These are phyloP conservation scores for Ptychoptera contaminata DNA, from an alignment of 2,888 invertebrate genomes.

Conservation along the genomic window DNA sequence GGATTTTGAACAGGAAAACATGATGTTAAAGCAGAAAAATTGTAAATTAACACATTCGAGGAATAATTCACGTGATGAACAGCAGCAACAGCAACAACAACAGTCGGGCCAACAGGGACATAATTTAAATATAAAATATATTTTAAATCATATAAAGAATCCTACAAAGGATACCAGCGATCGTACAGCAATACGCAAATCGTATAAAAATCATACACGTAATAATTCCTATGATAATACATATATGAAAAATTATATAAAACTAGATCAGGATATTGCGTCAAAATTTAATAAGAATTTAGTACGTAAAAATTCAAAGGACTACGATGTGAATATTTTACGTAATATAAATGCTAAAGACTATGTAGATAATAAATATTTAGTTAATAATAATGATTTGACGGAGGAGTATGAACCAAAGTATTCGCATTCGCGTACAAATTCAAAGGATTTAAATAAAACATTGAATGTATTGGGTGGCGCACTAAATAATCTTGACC, in stretches of 20 bases:
- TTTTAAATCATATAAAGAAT: slow-evolving; percentile 27
- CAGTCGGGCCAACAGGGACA: slow-evolving; percentile 21
- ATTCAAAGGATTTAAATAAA: slow-evolving; percentile 27
- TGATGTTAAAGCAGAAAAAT: slow-evolving; percentile 8
- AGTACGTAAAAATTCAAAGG: slow-evolving; percentile 8
- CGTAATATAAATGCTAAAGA: slow-evolving; percentile 20
- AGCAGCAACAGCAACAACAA: slow-evolving; percentile 22
- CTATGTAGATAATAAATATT: slow-evolving; percentile 6
- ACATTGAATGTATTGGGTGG: neutral
- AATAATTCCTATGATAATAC: slow-evolving; percentile 32
- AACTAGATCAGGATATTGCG: slow-evolving; percentile 27
- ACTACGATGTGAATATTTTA: slow-evolving; percentile 20
- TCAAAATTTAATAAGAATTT: slow-evolving; percentile 13
- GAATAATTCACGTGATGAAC: slow-evolving; percentile 30
- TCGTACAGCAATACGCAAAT: neutral
- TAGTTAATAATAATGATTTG: slow-evolving; percentile 3
- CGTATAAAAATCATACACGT: slow-evolving; percentile 25
- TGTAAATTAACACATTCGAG: slow-evolving; percentile 25
- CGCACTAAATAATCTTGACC: neutral
- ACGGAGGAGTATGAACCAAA: slow-evolving; percentile 8
- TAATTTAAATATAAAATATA: slow-evolving; percentile 26
- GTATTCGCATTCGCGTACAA: slow-evolving; percentile 34
- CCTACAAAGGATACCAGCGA: slow-evolving; percentile 1
- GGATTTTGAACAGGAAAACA: slow-evolving; percentile 9
- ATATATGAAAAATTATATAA: slow-evolving; percentile 31